Evolutionary conservation across 2,888 invertebrate genomes (phyloP), one percentile per base, ranked within the genome.

Genomic region (Apeira syringaria): DNA sequence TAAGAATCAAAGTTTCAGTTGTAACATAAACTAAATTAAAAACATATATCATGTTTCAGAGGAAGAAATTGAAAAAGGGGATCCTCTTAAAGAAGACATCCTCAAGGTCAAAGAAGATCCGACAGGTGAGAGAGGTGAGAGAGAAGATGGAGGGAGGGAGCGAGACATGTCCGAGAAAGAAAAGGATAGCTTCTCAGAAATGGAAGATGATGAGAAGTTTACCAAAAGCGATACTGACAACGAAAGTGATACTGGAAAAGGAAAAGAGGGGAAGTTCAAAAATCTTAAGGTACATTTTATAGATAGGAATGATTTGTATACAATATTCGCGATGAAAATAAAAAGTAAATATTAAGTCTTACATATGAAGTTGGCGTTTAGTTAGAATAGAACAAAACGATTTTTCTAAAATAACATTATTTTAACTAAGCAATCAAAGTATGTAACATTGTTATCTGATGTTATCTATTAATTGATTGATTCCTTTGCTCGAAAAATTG

Each of bases 181-280:
- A 41, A 89, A 89, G 39, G 89, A 90, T 40, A 87, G 89, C 37
- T 86, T 89, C 42, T 90, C 90, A 0, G 90, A 90, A 43, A 74
- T 89, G 81, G 90, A 90, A 46, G 90, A 90, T 2, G 90, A 90
- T 46, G 90, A 89, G 41, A 89, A 89, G 29, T 87, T 75, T 30
- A 81, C 79, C 44, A 87, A 88, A 47, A 86, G 83, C 49, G 90
- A 90, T 31, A 81, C 85, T 0, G 90, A 89, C 35, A 88, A 88
- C 31, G 90, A 90, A 43, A 89, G 87, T 25, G 90, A 90, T 39
- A 64, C 61, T 8, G 77, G 83, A 2, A 81, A 79, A 44, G 67
- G 54, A 4, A 80, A 83, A 31, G 70, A 74, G 8, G 64, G 59
- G n/a, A 83, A 81, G 44, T 88, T 84, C 54, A 81, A 85, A 43